These are phyloP conservation scores for Hypomesus transpacificus DNA, from an alignment of 2,113 vertebrate genomes.

Conservation along the genomic window DNA sequence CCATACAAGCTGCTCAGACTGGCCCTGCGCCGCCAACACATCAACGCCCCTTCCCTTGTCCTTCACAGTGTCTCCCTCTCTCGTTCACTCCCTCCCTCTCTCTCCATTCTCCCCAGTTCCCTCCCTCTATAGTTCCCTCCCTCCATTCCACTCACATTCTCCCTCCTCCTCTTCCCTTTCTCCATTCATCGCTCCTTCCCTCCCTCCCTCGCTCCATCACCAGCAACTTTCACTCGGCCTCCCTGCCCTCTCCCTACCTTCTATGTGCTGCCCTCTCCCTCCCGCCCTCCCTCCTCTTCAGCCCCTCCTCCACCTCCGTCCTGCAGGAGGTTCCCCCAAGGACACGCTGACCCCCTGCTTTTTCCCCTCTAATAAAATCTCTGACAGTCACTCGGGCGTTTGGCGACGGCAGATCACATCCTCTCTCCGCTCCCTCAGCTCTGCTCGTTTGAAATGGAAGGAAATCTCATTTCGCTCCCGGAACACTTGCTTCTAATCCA, in stretches of 20 bases:
- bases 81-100: not conserved
- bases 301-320: too few species aligned
- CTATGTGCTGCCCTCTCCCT: too few species aligned
- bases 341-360: not conserved
- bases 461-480: constrained; percentile 5
- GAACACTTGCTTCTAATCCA: constrained; percentile 5
- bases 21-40: not conserved
- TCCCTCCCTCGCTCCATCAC: not conserved
- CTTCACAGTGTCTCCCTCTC: too few species aligned
- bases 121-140: not conserved
- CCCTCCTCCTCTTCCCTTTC: not conserved
- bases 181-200: not conserved
- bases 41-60: not conserved
- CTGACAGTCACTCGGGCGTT: not conserved
- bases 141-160: not conserved
- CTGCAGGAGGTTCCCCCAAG: not conserved
- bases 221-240: too few species aligned
- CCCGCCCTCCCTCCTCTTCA: not conserved
- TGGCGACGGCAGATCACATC: not conserved
- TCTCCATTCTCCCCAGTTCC: not conserved
- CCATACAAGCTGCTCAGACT: not conserved
- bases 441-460: not conserved
- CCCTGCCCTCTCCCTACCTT: too few species aligned
- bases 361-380: constrained; percentile 1
- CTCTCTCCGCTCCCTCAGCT: not conserved